A percentile compares a stretch with the other conserved stretches of the same genome.
Conservation (phyloP, 1,140 invertebrate genomes). For the Zaprionus ghesquierei region DNA sequence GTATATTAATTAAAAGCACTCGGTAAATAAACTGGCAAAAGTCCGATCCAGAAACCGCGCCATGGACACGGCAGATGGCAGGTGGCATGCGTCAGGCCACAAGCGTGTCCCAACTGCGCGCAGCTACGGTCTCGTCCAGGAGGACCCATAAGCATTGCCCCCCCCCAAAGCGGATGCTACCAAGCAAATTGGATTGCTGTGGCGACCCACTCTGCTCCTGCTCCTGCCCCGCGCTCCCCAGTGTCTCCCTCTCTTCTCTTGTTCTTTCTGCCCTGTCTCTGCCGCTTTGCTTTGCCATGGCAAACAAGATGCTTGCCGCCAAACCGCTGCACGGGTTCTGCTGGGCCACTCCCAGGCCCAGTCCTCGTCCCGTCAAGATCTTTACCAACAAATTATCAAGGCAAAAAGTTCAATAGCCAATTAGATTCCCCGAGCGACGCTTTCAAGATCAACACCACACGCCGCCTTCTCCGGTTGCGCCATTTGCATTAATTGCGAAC, state of each 20-base stretch:
- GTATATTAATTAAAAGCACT: slow-evolving; percentile 79
- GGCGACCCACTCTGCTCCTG: not conserved
- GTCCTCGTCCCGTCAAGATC: not conserved
- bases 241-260: not conserved
- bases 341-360: not conserved
- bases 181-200: slow-evolving; percentile 43
- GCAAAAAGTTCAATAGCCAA: slow-evolving; percentile 48
- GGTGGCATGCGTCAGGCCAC: not conserved
- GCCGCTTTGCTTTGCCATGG: not conserved
- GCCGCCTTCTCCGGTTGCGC: slow-evolving; percentile 12
- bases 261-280: not conserved
- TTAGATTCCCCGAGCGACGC: slow-evolving; percentile 31
- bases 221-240: not conserved
- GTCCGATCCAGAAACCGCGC: not conserved
- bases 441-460: slow-evolving; percentile 34
- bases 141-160: too few relatives aligned
- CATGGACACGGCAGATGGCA: not conserved
- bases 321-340: not conserved
- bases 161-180: slow-evolving; percentile 23
- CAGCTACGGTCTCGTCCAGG: slow-evolving; percentile 27
- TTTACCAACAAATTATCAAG: slow-evolving; percentile 42
- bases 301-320: not conserved
- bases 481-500: slow-evolving; percentile 54
- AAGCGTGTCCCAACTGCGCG: slow-evolving; percentile 16
- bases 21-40: slow-evolving; percentile 47